Evolutionary conservation across 2,888 invertebrate genomes (phyloP).

Genomic region (Therioaphis trifolii): DNA sequence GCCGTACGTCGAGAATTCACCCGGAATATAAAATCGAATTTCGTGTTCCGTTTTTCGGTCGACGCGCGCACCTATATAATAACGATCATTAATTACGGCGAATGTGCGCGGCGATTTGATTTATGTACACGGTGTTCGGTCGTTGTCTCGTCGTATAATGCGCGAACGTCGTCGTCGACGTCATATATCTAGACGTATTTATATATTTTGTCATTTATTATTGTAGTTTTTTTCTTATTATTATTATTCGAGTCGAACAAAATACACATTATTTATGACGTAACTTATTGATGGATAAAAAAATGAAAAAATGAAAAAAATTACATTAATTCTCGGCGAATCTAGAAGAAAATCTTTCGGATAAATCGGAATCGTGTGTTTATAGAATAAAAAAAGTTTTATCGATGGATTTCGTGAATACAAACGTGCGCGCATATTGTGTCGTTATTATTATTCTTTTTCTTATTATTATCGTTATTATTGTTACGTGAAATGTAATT

Average conservation of each 20-base stretch:
- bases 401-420: not conserved
- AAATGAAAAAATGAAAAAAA: not conserved
- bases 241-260: not conserved
- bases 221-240: not conserved
- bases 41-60: too few relatives aligned
- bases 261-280: not conserved
- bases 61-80: too few relatives aligned
- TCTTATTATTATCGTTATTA: not conserved
- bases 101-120: not conserved
- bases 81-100: too few relatives aligned
- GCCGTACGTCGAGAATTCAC: too few relatives aligned
- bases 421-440: not conserved
- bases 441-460: too few relatives aligned
- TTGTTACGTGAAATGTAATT: not conserved
- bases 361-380: conserved; percentile 20
- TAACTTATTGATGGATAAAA: not conserved
- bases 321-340: not conserved
- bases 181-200: not conserved
- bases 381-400: not conserved
- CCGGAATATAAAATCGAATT: too few relatives aligned
- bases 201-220: conserved; percentile 24
- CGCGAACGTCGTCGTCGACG: not conserved
- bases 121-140: conserved; percentile 15
- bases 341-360: not conserved
- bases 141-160: not conserved